Base-by-base conservation (phyloP, 1,140 invertebrate species). In the Euwallacea similis region DNA sequence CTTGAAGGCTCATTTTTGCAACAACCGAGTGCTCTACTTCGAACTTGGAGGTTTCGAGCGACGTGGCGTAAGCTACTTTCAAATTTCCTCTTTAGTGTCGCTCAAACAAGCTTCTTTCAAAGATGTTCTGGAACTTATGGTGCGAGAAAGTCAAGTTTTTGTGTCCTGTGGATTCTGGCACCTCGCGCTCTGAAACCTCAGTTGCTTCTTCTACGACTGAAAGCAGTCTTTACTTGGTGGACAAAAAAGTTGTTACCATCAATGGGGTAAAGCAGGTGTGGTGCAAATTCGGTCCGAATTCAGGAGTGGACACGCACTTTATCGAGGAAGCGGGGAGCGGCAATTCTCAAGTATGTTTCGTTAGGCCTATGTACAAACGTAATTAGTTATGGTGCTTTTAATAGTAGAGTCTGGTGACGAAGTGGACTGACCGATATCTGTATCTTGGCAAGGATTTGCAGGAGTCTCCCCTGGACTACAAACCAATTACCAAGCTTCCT, bases 81-180 rank as follows among this genome's bases (percentile, higher is more conserved):
- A 33, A 16, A 7, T 15, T 10, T 58, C 55, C 10, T 43, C 42
- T 3, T 60, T 2, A 60, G 16, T 60, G 21, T 42, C 1, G 47
- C 47, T 50, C 6, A 11, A 50, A 2, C 10, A 11, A 53, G 6
- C 8, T 53, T 9, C 3, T 9, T n/a, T 1, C 1, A 33, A 73
- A 84, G 83, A 79, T 83, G 74, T 82, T 81, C 62, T 88, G 87
- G 87, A 80, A 81, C 43, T 75, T 86, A 8, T 88, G 87, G 87
- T 84, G 84, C 63, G 82, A 85, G 42, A 77, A 82, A 9, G 79
- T 87, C 6, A 79, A 75, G 58, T 79, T 79, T 73, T 74, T 87
- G 7, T 73, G 80, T 42, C 79, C 79, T 6, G 76, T 76, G 56
- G 69, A 78, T n/a, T 75, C 78, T 2, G 78, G 79, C 8, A 85